Base-by-base conservation (phyloP, 2,797 vertebrate species). In the Spea hammondii region DNA sequence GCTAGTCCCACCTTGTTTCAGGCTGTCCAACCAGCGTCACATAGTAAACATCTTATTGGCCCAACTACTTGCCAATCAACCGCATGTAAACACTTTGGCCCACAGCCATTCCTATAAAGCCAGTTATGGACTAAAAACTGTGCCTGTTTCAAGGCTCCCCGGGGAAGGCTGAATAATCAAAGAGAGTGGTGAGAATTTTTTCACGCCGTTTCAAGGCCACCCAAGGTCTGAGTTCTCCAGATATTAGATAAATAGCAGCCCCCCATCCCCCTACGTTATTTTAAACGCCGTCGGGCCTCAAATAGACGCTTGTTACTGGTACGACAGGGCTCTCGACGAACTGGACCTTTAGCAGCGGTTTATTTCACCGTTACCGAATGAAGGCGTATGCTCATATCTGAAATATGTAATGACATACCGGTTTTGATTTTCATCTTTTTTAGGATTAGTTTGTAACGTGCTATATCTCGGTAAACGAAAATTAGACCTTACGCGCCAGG, bases 71-170 rank as follows among this genome's bases (percentile, higher is more conserved):
- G 94, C 89, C 94, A 83, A 82, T 96, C 94, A 92, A 72, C 73
- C n/a, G 49, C 85, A 88, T 87, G 90, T 91, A 91, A 91, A 91
- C 89, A 92, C 87, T 85, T 90, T 95, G 95, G 94, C 93, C 86
- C 79, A 62, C 89, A 83, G 93, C 94, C 95, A 95, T 88, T 88
- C 88, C 92, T 92, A 94, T 94, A 94, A 96, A 95, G 94, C 91
- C 94, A 95, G 95, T 94, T 95, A 96, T 92, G 92, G 92, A 91
- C 89, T 90, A 81, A 90, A 90, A 88, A 90, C 85, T 88, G 84
- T 85, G 55, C 88, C 92, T 76, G 95, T 96, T 96, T 97, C 94
- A 92, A 96, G 95, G 92, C 91, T 87, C 88, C 89, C 88, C 89
- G 89, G 89, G 90, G 90, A 44, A 59, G 79, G 92, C 88, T 88